Evolutionary conservation across 2,888 invertebrate species (phyloP).

Genomic region (Xanthia icteritia): DNA sequence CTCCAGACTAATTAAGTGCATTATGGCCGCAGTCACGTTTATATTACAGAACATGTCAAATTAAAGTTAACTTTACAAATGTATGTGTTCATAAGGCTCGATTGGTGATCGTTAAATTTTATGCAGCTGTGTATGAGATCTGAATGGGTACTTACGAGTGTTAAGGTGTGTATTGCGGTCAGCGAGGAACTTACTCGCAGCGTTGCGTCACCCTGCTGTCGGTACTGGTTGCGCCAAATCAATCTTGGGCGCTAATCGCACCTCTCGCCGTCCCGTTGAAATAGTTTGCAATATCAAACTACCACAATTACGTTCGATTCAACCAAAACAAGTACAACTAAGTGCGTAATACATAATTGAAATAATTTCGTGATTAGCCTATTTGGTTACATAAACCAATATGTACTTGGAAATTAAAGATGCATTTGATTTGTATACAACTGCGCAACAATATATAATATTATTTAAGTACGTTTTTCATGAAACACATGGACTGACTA

Average conservation of each 20-base stretch:
- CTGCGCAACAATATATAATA: conserved; percentile 9
- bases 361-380: conserved; percentile 42
- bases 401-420: conserved; percentile 30
- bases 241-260: conserved; percentile 82
- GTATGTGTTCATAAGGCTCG: conserved; percentile 64
- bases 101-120: conserved; percentile 68
- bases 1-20: conserved; percentile 70
- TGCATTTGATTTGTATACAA: conserved; percentile 24
- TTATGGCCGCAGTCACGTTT: conserved; percentile 67
- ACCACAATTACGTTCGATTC: conserved; percentile 61
- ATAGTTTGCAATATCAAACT: conserved; percentile 73
- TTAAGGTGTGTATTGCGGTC: conserved; percentile 82
- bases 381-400: conserved; percentile 24
- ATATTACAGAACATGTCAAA: conserved; percentile 56
- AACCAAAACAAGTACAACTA: conserved; percentile 66
- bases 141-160: conserved; percentile 74
- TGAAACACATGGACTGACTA: not conserved
- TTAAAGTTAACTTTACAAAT: conserved; percentile 51
- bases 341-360: conserved; percentile 49
- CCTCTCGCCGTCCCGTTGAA: conserved; percentile 76
- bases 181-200: conserved; percentile 75
- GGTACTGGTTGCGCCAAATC: conserved; percentile 84
- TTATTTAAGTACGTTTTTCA: not conserved
- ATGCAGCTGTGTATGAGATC: conserved; percentile 72
- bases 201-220: conserved; percentile 77